Evolutionary conservation across 2,113 vertebrate species (phyloP).

Genomic region (Tylochromis polylepis): DNA sequence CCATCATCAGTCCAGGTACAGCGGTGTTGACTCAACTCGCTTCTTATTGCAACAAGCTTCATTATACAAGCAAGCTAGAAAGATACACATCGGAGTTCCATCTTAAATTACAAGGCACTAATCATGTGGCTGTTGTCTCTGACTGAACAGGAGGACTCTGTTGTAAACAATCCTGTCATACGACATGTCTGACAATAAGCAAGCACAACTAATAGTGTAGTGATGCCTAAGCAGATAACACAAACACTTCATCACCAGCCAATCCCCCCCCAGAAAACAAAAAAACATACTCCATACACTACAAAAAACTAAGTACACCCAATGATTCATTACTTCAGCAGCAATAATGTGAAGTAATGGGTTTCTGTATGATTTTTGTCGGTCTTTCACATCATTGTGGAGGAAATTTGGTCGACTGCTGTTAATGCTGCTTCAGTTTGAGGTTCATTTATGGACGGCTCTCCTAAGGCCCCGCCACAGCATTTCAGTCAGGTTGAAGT

Average conservation of each 20-base stretch:
- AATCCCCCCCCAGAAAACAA: too few species aligned
- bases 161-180: too few species aligned
- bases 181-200: too few species aligned
- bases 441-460: background rate
- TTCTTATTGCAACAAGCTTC: background rate
- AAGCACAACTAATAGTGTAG: too few species aligned
- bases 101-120: background rate
- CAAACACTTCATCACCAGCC: too few species aligned
- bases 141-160: too few species aligned
- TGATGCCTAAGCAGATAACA: too few species aligned
- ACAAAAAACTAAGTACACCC: background rate
- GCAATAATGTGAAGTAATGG: background rate
- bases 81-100: background rate
- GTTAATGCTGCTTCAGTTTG: background rate
- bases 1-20: constrained; percentile 94
- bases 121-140: background rate
- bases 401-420: background rate
- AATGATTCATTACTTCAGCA: background rate
- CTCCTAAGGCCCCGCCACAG: background rate
- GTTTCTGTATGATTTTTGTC: background rate
- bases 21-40: background rate
- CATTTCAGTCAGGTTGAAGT: background rate
- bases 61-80: background rate
- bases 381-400: background rate
- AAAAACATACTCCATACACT: background rate